Conservation (phyloP, 2,888 invertebrate genomes). For the Eupithecia pulchellata region DNA sequence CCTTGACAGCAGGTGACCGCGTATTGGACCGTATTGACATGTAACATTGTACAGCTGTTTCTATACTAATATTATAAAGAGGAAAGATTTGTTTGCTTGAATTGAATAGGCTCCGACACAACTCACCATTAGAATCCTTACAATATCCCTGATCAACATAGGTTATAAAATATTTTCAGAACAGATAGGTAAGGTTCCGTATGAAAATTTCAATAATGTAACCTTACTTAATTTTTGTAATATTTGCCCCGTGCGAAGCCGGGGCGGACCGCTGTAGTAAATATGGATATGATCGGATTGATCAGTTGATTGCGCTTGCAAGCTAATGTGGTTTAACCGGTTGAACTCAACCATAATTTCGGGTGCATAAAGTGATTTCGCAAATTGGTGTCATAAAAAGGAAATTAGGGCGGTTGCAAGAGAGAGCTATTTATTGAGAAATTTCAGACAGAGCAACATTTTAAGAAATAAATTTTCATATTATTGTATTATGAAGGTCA, state of each 20-base stretch:
- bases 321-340: background rate
- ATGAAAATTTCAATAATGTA: too few relatives aligned
- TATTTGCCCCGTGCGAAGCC: too few relatives aligned
- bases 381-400: background rate
- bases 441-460: background rate
- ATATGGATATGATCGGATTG: slow-evolving; percentile 7
- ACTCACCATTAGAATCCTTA: too few relatives aligned
- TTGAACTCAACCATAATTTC: background rate
- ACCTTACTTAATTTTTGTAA: too few relatives aligned
- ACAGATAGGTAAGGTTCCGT: too few relatives aligned
- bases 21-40: slow-evolving; percentile 38
- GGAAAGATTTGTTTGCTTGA: too few relatives aligned
- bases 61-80: too few relatives aligned
- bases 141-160: too few relatives aligned
- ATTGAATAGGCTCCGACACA: too few relatives aligned
- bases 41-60: slow-evolving; percentile 16
- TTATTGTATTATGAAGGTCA: background rate
- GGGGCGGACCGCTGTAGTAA: too few relatives aligned
- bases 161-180: too few relatives aligned
- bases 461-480: background rate
- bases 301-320: slow-evolving; percentile 12
- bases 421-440: background rate
- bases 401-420: background rate
- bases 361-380: background rate
- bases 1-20: slow-evolving; percentile 63